These are phyloP conservation scores for Orcinus orca DNA, from an alignment of 2,113 vertebrate genomes.

Conservation along the genomic window DNA sequence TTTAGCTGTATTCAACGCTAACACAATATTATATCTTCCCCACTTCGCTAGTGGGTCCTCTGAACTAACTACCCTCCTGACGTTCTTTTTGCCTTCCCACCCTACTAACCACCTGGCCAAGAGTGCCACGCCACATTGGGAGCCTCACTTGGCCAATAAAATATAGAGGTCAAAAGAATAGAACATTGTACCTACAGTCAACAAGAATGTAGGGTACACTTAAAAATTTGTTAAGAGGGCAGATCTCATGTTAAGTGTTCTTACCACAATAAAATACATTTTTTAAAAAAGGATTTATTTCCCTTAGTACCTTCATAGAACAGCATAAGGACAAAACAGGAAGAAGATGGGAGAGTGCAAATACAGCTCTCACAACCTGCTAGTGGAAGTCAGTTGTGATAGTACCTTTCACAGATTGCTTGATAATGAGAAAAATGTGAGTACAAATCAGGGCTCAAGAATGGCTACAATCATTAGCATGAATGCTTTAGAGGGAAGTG, in stretches of 20 bases:
- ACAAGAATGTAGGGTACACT: background rate
- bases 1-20: background rate
- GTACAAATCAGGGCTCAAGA: slow-evolving; percentile 24
- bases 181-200: background rate
- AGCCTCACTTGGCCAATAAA: background rate
- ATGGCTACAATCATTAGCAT: background rate
- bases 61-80: background rate
- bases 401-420: background rate
- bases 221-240: background rate
- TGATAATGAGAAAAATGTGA: background rate
- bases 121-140: rapidly evolving
- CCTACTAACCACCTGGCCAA: too few species aligned
- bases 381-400: background rate
- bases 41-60: background rate
- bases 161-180: background rate
- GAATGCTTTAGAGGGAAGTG: background rate
- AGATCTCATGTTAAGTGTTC: background rate
- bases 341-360: slow-evolving; percentile 36
- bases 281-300: background rate
- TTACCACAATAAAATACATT: background rate
- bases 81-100: background rate
- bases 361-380: background rate
- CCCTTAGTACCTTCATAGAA: slow-evolving; percentile 36
- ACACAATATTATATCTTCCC: too few species aligned
- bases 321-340: slow-evolving; percentile 6